Conservation (phyloP, 2,113 vertebrate genomes). For the Lutjanus erythropterus region DNA sequence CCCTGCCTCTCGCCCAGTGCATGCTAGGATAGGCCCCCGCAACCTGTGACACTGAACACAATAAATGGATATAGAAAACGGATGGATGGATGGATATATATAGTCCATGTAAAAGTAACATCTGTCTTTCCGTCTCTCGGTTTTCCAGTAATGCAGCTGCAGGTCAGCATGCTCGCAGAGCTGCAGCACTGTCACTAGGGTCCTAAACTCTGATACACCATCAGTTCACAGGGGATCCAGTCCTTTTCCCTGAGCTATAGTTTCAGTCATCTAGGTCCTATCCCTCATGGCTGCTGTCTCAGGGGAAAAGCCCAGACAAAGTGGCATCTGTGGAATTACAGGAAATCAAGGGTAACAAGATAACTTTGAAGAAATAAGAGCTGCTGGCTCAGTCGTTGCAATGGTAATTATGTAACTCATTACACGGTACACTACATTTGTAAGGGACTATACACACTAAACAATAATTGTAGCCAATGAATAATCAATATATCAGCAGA, state of each 20-base stretch:
- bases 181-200: constrained; percentile 47
- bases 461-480: constrained; percentile 47
- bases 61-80: constrained; percentile 32
- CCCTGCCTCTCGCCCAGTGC: neutral
- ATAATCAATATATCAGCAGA: constrained; percentile 42
- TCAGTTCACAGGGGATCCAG: constrained; percentile 45
- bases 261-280: constrained; percentile 41
- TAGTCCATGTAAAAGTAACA: constrained; percentile 25
- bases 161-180: constrained; percentile 55
- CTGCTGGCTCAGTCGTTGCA: constrained; percentile 57
- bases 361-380: constrained; percentile 63
- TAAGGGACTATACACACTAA: constrained; percentile 2
- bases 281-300: constrained; percentile 60
- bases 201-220: constrained; percentile 46
- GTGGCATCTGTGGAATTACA: constrained; percentile 61
- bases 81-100: constrained; percentile 47
- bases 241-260: constrained; percentile 43
- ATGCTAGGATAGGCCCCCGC: constrained; percentile 25
- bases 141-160: constrained; percentile 53
- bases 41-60: constrained; percentile 32
- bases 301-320: constrained; percentile 57
- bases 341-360: constrained; percentile 68
- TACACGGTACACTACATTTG: constrained; percentile 25
- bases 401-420: constrained; percentile 66
- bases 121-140: constrained; percentile 18